Evolutionary conservation across 2,113 vertebrate genomes (phyloP), one percentile per base, ranked within the genome.

Genomic region (Mirounga angustirostris): DNA sequence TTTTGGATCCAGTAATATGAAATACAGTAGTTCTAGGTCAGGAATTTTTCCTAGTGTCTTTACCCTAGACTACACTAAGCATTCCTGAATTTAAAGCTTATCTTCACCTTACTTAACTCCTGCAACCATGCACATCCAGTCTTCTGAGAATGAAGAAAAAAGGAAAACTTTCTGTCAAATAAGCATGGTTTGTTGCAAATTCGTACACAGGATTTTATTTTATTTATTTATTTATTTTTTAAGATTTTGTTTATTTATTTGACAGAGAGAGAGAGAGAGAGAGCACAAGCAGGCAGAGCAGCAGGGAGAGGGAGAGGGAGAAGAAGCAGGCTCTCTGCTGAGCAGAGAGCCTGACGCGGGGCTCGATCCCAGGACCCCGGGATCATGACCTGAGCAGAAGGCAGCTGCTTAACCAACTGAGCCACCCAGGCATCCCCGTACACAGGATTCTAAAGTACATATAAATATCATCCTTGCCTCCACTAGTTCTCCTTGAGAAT

Each of bases 111-210:
- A 40, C 28, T 65, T 63, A 91, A 94, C 22, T 91, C 22, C 61
- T 76, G 59, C 61, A 87, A 96, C 18, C 14, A 58, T 21, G 40
- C 1, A 79, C 36, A 78, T 54, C 30, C 24, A 84, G 61, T 87
- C 28, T 82, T 71, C 28, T 80, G 50, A 78, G 30, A 95, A 90
- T 50, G 21, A 97, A 95, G 71, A 24, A 61, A 88, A 85, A 69
- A 58, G 26, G 18, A 52, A 97, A 94, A 85, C 7, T 36, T 52
- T 58, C 59, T 96, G 61, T 83, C 84, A 90, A 94, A 46, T 78
- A 94, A 94, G 74, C 69, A 92, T 36, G n/a, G 59, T n/a, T 69
- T 94, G 40, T n/a, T 82, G 50, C 61, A 88, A 90, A 92, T 89
- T 30, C 76, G 12, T 58, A 88, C 24, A 8, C 58, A 93, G 50